Conservation (phyloP, 2,797 vertebrate genomes). For the Sebastes kiyomatsui region DNA sequence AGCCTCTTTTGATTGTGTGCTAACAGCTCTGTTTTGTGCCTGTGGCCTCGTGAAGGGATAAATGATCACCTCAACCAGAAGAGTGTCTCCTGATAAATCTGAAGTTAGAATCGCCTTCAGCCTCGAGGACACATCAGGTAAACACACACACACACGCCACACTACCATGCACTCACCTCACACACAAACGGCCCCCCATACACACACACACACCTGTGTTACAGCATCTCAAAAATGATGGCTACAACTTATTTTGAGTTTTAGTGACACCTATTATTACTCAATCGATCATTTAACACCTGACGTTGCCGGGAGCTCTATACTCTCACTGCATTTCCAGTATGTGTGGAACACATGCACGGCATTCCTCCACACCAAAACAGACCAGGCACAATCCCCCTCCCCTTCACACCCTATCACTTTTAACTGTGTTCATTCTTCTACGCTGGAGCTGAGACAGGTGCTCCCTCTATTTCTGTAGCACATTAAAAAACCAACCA, state of each 20-base stretch:
- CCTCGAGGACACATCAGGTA: constrained; percentile 92
- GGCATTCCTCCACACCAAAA: constrained; percentile 76
- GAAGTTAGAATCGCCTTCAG: constrained; percentile 97
- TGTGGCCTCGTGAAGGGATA: constrained; percentile 84
- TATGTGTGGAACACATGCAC: constrained; percentile 66
- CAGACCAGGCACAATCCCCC: constrained; percentile 51
- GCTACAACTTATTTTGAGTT: constrained; percentile 42
- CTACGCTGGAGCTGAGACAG: constrained; percentile 71
- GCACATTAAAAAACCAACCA: constrained; percentile 83
- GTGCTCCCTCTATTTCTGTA: constrained; percentile 84
- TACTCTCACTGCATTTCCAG: constrained; percentile 58
- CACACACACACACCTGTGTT: neutral
- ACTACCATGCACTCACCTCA: neutral
- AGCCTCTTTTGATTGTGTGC: constrained; percentile 2
- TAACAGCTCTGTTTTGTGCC: constrained; percentile 52
- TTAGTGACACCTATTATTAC: constrained; percentile 1
- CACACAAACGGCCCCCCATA: neutral
- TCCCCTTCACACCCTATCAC: constrained; percentile 50
- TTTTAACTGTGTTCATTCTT: constrained; percentile 78
- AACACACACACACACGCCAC: constrained; percentile 9
- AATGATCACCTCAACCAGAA: constrained; percentile 98
- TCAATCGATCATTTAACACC: constrained; percentile 38
- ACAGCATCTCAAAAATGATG: constrained; percentile 11
- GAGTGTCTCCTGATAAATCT: constrained; percentile 94
- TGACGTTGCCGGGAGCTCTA: constrained; percentile 20